These are phyloP conservation scores for Campoplex nolae DNA, from an alignment of 2,888 invertebrate species.

Conservation along the genomic window DNA sequence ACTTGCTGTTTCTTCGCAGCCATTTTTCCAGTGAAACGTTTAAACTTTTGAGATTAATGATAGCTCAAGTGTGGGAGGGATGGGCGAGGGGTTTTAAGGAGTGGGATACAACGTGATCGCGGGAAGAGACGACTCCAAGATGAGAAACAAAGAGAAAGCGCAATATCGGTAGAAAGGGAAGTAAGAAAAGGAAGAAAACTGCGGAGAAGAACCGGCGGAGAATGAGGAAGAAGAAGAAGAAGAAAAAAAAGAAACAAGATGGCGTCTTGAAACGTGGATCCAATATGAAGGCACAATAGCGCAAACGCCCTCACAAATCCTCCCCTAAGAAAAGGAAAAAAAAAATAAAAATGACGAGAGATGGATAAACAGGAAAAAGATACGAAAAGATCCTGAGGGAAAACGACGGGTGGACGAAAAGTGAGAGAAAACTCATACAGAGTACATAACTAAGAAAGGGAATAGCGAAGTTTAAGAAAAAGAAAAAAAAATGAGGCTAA, in stretches of 20 bases:
- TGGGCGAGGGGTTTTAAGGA: background rate
- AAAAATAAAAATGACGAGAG: conserved; percentile 52
- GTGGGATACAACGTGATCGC: conserved; percentile 34
- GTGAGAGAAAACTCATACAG: conserved; percentile 17
- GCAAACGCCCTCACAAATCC: conserved; percentile 36
- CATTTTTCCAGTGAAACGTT: conserved; percentile 37
- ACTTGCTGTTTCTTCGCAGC: conserved; percentile 9
- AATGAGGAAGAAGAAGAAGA: conserved; percentile 1
- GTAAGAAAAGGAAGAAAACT: conserved; percentile 45
- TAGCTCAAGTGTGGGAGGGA: background rate
- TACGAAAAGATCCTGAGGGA: conserved; percentile 34
- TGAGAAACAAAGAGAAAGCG: conserved; percentile 44
- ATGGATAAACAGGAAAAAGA: conserved; percentile 34
- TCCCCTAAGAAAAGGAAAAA: conserved; percentile 1
- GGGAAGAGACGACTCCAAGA: conserved; percentile 51
- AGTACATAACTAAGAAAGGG: background rate
- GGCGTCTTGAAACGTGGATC: conserved; percentile 46
- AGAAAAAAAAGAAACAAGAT: conserved; percentile 17
- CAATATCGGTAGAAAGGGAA: conserved; percentile 19
- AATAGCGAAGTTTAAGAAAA: background rate
- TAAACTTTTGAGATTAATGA: conserved; percentile 60
- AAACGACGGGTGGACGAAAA: conserved; percentile 28
- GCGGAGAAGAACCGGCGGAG: background rate
- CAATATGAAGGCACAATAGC: conserved; percentile 55
- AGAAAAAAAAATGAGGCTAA: background rate